Evolutionary conservation across 2,113 vertebrate genomes (phyloP).

Genomic region (Sardina pilchardus): DNA sequence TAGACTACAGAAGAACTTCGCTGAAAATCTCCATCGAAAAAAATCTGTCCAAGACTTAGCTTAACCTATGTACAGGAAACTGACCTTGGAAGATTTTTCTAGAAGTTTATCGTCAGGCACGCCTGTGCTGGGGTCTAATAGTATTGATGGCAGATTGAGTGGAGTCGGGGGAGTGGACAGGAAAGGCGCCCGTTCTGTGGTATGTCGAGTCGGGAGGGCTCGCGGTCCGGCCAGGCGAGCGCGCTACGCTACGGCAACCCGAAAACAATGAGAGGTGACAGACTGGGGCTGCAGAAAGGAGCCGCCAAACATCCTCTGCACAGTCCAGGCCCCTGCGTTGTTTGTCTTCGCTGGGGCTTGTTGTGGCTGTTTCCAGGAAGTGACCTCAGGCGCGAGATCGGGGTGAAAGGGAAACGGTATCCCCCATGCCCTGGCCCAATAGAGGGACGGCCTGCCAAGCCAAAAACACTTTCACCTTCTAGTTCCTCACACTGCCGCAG

Average conservation of each 20-base stretch:
- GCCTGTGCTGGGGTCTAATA: slow-evolving; percentile 19
- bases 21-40: no score
- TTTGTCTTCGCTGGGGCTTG: not conserved
- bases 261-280: slow-evolving; percentile 68
- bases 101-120: not conserved
- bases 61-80: no score
- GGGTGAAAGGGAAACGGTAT: not conserved
- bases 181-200: slow-evolving; percentile 30
- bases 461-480: not conserved
- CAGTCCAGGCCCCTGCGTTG: not conserved
- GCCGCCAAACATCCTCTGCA: slow-evolving; percentile 60
- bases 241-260: slow-evolving; percentile 34
- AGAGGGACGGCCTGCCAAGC: no score
- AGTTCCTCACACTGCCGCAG: not conserved
- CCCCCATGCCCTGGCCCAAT: no score
- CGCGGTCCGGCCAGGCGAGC: slow-evolving; percentile 52
- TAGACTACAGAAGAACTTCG: no score
- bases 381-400: not conserved
- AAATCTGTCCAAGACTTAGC: no score
- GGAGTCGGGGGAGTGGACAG: slow-evolving; percentile 30
- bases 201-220: slow-evolving; percentile 49
- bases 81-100: not conserved
- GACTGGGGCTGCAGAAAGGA: slow-evolving; percentile 45
- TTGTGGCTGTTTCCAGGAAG: not conserved
- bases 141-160: slow-evolving; percentile 37